Conservation (phyloP, 2,888 invertebrate genomes). For the Sarcophaga carnaria region DNA sequence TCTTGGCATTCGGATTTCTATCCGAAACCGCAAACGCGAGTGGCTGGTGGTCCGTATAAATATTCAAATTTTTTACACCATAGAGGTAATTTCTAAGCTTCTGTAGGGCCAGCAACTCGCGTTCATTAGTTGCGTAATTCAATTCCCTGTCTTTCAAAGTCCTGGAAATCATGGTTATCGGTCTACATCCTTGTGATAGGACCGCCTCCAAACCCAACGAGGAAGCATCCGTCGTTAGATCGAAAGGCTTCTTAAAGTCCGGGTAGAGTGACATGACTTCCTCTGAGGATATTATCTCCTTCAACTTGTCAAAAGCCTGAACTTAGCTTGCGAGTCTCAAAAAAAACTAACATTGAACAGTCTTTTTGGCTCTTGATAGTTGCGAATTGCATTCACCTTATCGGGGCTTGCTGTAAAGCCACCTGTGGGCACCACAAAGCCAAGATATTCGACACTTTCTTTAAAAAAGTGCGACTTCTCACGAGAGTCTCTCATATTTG, state of each 20-base stretch:
- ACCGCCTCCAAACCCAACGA: constrained; percentile 9
- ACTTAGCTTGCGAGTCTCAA: no score
- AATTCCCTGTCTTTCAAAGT: constrained; percentile 25
- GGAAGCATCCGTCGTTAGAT: constrained; percentile 2
- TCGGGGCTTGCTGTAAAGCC: no score
- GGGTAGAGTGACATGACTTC: constrained; percentile 5
- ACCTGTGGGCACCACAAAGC: no score
- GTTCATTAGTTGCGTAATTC: constrained; percentile 46
- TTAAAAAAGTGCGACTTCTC: constrained; percentile 45
- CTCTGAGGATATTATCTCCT: neutral
- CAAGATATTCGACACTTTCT: no score
- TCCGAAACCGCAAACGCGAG: constrained; percentile 68
- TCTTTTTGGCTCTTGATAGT: no score
- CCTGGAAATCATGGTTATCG: constrained; percentile 37
- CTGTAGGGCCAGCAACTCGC: constrained; percentile 76
- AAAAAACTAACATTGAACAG: no score
- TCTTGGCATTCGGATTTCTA: constrained; percentile 63
- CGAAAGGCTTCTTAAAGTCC: constrained; percentile 15
- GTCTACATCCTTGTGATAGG: constrained; percentile 40
- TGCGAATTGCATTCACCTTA: no score
- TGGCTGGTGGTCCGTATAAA: constrained; percentile 68
- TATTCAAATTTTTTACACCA: constrained; percentile 71
- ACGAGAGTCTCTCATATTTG: constrained; percentile 60
- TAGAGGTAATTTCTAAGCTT: constrained; percentile 78
- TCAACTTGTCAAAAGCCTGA: constrained; percentile 16